phyloP scores from a whole-genome alignment of 2,888 invertebrate genomes.

The Cacoxenus indagator region DNA sequence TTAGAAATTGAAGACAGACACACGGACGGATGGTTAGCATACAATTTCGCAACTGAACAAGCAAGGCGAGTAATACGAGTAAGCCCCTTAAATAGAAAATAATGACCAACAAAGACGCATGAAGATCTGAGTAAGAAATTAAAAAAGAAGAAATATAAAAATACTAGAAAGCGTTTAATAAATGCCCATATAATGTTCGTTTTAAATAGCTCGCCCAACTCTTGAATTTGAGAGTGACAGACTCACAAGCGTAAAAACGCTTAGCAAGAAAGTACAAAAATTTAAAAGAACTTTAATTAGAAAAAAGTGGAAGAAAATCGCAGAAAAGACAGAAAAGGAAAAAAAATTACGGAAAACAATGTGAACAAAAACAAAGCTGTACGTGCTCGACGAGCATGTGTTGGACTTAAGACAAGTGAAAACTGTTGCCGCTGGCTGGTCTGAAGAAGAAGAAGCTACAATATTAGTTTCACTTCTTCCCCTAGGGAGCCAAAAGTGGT shows the following conservation, averaged over 20 bases:
- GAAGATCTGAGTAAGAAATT: not conserved
- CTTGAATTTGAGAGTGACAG: not conserved
- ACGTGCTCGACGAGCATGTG: constrained; percentile 46
- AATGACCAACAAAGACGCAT: constrained; percentile 6
- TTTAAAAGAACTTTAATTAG: not conserved
- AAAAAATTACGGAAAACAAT: constrained; percentile 29
- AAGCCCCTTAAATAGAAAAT: constrained; percentile 7
- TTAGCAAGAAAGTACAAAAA: constrained; percentile 12
- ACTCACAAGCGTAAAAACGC: constrained; percentile 11
- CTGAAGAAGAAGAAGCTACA: not conserved
- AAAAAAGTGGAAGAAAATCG: not conserved
- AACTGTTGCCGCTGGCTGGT: not conserved
- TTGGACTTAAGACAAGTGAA: constrained; percentile 35
- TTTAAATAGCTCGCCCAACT: not conserved
- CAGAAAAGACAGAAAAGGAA: not conserved
- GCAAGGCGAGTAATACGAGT: constrained; percentile 29
- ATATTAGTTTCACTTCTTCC: no score
- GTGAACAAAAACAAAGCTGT: constrained; percentile 31
- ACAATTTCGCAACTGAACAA: constrained; percentile 33
- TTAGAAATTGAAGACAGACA: not conserved
- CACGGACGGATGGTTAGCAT: not conserved
- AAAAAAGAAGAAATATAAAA: not conserved
- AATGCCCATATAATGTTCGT: constrained; percentile 9
- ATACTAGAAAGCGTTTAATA: not conserved
- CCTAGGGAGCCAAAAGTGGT: no score